Conservation (phyloP, 1,140 invertebrate genomes). For the Drosophila bipectinata region DNA sequence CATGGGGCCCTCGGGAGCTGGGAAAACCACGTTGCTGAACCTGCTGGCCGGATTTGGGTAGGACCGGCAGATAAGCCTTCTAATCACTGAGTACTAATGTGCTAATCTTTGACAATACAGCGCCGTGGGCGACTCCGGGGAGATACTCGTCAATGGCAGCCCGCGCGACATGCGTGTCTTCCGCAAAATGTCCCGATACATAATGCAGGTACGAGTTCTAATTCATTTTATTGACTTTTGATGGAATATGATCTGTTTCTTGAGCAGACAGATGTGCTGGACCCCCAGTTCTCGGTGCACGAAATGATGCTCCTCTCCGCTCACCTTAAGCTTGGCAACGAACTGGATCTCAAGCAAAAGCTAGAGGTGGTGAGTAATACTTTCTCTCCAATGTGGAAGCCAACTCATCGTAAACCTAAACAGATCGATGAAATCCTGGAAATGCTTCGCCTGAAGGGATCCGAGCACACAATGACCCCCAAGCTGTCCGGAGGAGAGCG, state of each 20-base stretch:
- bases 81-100: not conserved
- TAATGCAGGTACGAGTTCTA: slow-evolving; percentile 89
- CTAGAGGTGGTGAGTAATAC: slow-evolving; percentile 86
- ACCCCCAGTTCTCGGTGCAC: slow-evolving; percentile 92
- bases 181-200: slow-evolving; percentile 95
- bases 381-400: not conserved
- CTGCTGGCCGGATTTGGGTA: slow-evolving; percentile 94
- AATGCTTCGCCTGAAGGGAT: slow-evolving; percentile 86
- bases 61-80: not conserved
- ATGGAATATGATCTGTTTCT: not conserved
- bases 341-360: slow-evolving; percentile 87
- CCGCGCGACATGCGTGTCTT: slow-evolving; percentile 91
- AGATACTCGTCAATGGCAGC: slow-evolving; percentile 90
- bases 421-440: slow-evolving; percentile 89
- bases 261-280: slow-evolving; percentile 90
- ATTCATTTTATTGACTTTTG: not conserved
- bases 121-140: slow-evolving; percentile 85
- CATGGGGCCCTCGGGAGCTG: slow-evolving; percentile 94
- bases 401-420: not conserved
- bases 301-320: slow-evolving; percentile 95
- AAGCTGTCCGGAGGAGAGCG: slow-evolving; percentile 95
- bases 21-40: slow-evolving; percentile 95
- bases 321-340: slow-evolving; percentile 92
- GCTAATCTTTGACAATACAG: slow-evolving; percentile 23
- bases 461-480: slow-evolving; percentile 88